Percentiles rank a stretch among this genome's conserved stretches.
Conservation (phyloP, 2,888 invertebrate species). For the Pachydiplax longipennis region DNA sequence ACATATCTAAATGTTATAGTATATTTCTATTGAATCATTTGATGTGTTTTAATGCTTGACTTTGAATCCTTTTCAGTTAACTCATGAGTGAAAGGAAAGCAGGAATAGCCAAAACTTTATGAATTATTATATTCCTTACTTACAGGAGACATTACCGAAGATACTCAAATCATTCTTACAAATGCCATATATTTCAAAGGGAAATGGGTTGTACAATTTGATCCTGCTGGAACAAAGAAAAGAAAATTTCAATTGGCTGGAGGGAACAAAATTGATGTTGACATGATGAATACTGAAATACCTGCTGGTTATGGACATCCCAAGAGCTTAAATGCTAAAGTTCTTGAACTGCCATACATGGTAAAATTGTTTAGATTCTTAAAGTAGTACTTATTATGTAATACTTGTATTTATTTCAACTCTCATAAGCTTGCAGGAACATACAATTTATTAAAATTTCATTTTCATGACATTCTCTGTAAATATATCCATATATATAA, state of each 20-base stretch:
- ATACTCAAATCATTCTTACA: constrained; percentile 72
- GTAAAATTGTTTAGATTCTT: constrained; percentile 54
- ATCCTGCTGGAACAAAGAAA: constrained; percentile 61
- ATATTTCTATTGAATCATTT: too few species aligned
- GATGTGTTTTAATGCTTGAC: too few species aligned
- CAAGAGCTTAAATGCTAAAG: constrained; percentile 65
- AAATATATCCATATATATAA: too few species aligned
- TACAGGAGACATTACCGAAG: constrained; percentile 61
- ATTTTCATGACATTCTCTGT: too few species aligned
- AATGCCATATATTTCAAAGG: constrained; percentile 82
- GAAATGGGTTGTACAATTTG: constrained; percentile 76
- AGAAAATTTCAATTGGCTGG: constrained; percentile 71
- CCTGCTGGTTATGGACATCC: constrained; percentile 62
- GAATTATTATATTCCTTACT: not conserved
- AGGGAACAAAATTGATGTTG: constrained; percentile 56
- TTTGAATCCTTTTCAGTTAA: too few species aligned
- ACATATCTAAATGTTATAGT: too few species aligned
- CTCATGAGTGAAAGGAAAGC: too few species aligned
- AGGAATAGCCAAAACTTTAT: not conserved
- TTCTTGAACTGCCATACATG: constrained; percentile 76
- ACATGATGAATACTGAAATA: constrained; percentile 59
- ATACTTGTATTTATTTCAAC: too few species aligned
- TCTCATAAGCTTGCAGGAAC: too few species aligned
- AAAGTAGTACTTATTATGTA: not conserved
- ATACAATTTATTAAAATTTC: too few species aligned